Evolutionary conservation across 1,140 invertebrate genomes (phyloP).

Genomic region (Trissolcus basalis): DNA sequence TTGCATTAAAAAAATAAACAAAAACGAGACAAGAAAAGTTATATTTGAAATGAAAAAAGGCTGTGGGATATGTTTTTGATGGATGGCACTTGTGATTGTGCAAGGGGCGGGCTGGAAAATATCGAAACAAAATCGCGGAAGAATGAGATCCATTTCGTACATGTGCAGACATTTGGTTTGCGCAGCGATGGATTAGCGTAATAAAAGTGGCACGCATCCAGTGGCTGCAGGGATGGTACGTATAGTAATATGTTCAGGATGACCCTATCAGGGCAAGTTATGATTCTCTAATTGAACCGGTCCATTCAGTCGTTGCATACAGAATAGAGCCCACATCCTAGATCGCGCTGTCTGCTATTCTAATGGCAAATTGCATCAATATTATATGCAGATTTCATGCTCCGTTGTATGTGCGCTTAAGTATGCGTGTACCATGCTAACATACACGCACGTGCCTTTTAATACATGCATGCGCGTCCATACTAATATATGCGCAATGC

Average conservation of each 20-base stretch:
- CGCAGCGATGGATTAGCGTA: conserved; percentile 58
- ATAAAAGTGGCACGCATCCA: conserved; percentile 60
- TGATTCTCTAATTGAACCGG: conserved; percentile 75
- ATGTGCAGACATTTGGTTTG: conserved; percentile 44
- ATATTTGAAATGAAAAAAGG: not conserved
- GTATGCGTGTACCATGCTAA: conserved; percentile 32
- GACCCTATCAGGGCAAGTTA: conserved; percentile 70
- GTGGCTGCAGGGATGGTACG: conserved; percentile 24
- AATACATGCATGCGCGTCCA: conserved; percentile 11
- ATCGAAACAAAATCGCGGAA: conserved; percentile 34
- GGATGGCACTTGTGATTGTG: conserved; percentile 24
- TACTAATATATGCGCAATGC: conserved; percentile 20
- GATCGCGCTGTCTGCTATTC: conserved; percentile 67
- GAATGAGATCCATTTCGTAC: conserved; percentile 44
- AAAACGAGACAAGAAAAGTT: conserved; percentile 5
- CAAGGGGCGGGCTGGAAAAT: conserved; percentile 7
- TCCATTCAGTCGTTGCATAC: conserved; percentile 70
- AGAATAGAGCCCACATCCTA: conserved; percentile 72
- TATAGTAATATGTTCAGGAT: conserved; percentile 56
- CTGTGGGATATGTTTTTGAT: conserved; percentile 6
- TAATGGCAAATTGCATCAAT: conserved; percentile 74
- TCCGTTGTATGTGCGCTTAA: conserved; percentile 47
- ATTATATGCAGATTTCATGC: conserved; percentile 72
- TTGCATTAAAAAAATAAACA: not conserved
- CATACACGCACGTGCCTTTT: not conserved